phyloP scores from a whole-genome alignment of 1,140 invertebrate species.

The Drosophila sp. region DNA sequence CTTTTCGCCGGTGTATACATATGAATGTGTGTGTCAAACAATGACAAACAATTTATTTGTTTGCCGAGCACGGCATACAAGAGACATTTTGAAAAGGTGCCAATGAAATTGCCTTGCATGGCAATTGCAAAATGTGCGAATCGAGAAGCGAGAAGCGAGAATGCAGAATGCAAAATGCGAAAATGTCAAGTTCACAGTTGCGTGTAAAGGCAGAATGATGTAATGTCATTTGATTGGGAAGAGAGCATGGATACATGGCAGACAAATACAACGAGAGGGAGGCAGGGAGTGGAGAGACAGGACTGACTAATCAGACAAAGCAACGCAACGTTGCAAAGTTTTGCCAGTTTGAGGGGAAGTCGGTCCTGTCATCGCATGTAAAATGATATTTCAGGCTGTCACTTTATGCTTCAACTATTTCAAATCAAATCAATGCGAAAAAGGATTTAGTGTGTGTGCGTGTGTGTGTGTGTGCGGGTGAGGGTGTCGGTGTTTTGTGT shows the following conservation, averaged over 20 bases:
- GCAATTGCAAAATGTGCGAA: slow-evolving; percentile 40
- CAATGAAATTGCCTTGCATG: slow-evolving; percentile 45
- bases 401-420: slow-evolving; percentile 78
- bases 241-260: not conserved
- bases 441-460: slow-evolving; percentile 32
- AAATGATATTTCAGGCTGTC: slow-evolving; percentile 78
- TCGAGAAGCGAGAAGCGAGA: slow-evolving; percentile 25
- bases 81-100: slow-evolving; percentile 13
- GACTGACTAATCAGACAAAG: slow-evolving; percentile 67
- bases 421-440: slow-evolving; percentile 78
- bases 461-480: slow-evolving; percentile 1
- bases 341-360: slow-evolving; percentile 30
- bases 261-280: not conserved
- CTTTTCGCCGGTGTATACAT: not conserved
- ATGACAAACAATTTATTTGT: slow-evolving; percentile 23
- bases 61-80: slow-evolving; percentile 11
- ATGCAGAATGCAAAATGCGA: slow-evolving; percentile 33
- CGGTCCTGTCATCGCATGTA: slow-evolving; percentile 51
- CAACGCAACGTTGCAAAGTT: slow-evolving; percentile 49
- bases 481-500: slow-evolving; percentile 1
- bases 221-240: slow-evolving; percentile 27
- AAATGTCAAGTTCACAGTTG: slow-evolving; percentile 73
- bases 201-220: slow-evolving; percentile 51
- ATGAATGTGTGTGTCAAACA: slow-evolving; percentile 14
- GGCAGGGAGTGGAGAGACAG: not conserved